Evolutionary conservation across 1,140 invertebrate genomes (phyloP).

Genomic region (Paralvinella palmiformis): DNA sequence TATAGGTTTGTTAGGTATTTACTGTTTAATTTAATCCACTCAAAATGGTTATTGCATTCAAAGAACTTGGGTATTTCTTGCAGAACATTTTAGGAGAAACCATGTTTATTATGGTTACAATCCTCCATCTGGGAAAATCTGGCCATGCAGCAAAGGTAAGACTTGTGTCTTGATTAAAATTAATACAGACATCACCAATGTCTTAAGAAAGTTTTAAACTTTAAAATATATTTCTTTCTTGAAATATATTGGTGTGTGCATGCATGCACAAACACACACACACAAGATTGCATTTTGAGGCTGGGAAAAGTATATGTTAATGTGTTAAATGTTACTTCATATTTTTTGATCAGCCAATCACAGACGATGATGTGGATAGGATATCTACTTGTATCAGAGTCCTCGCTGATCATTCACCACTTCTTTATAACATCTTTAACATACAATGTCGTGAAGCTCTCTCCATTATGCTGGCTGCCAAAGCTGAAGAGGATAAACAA

Average conservation of each 20-base stretch:
- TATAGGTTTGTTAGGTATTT: too few relatives aligned
- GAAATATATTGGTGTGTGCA: not conserved
- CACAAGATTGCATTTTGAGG: too few relatives aligned
- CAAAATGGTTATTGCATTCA: too few relatives aligned
- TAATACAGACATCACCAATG: not conserved
- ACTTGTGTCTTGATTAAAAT: not conserved
- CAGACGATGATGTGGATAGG: conserved; percentile 90
- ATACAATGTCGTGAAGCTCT: conserved; percentile 73
- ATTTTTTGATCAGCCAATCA: conserved; percentile 60
- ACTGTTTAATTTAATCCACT: too few relatives aligned
- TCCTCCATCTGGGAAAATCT: conserved; percentile 78
- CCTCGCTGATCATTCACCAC: conserved; percentile 66
- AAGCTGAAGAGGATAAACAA: conserved; percentile 65
- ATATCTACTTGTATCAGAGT: conserved; percentile 70
- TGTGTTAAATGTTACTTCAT: conserved; percentile 1
- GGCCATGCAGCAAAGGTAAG: conserved; percentile 53
- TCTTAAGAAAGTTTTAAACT: not conserved
- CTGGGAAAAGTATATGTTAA: not conserved
- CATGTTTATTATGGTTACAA: conserved; percentile 81
- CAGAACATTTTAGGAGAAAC: conserved; percentile 68
- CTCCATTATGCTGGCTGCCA: conserved; percentile 76
- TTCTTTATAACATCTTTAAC: conserved; percentile 72
- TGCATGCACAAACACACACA: too few relatives aligned
- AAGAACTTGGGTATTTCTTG: conserved; percentile 44
- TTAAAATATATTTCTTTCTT: not conserved